Base-by-base conservation (phyloP, 2,888 invertebrate species). In the Pristionchus maxplancki region DNA sequence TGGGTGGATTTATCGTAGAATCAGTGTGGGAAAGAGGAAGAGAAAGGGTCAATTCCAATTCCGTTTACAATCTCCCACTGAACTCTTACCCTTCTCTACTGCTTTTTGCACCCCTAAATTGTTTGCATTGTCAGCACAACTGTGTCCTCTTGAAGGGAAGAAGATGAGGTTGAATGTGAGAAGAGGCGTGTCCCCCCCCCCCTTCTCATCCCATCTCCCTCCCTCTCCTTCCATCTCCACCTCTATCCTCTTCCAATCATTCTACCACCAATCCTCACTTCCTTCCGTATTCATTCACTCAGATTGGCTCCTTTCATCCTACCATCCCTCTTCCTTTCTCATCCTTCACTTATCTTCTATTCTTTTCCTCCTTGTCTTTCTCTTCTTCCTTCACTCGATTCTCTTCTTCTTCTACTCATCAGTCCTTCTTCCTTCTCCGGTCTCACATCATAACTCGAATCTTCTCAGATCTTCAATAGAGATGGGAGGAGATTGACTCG, bases 151-250 rank as follows among this genome's bases (percentile, higher is more conserved):
- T 78, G 78, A 78, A 78, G 78, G 6, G 37, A 4, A 50, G 20
- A 20, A 13, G 71, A 71, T 37, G 71, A 71, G 71, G 78, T 78
- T 78, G 78, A 78, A 78, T 78, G 78, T 78, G 78, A 78, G 78
- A 78, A 78, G 78, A 78, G 78, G 78, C 78, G 78, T 40, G 40
- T 48, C 78, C n/a, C 24, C 40, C 74, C 37, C 82, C 62, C n/a
- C 37, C 88, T n/a, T 78, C 74, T 53, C 74, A n/a, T 82, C 67
- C 62, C 53, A 8, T 44, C 34, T 50, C 67, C 86, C 31, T 24
- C 58, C 34, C 85, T 87, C 62, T 53, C 85, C 64, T 40, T 64
- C 50, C 64, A 2, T 64, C 53, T 50, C 37, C 62, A n/a, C 28
- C 84, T 62, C 84, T 84, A 34, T 62, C 58, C 34, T 53, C 58